phyloP scores from a whole-genome alignment of 2,888 invertebrate species.

The Vannuccia rotundouncinata region DNA sequence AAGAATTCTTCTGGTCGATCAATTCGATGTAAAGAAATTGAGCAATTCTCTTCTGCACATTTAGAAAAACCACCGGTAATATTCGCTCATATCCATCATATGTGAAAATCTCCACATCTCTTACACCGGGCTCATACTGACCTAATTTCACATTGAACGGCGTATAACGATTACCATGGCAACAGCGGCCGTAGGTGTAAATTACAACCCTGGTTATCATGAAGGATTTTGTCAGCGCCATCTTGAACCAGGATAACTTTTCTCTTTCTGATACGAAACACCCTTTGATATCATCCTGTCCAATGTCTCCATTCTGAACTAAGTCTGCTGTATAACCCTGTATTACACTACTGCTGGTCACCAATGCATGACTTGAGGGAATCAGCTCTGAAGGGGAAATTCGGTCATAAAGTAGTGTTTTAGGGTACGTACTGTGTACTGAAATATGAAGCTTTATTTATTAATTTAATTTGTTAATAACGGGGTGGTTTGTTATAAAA shows the following conservation, averaged over 20 bases:
- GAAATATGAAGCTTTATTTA: too few relatives aligned
- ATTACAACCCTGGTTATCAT: background rate
- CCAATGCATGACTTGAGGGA: background rate
- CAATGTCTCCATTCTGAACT: background rate
- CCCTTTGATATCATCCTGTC: background rate
- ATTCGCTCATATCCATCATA: background rate
- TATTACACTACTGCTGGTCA: background rate
- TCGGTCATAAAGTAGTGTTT: too few relatives aligned
- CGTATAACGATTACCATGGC: background rate
- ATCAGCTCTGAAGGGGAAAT: background rate
- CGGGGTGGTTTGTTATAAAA: too few relatives aligned
- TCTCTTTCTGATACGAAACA: background rate
- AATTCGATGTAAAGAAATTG: background rate
- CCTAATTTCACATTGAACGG: background rate
- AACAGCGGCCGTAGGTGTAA: constrained; percentile 6
- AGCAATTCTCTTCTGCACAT: background rate
- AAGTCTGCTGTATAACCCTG: background rate
- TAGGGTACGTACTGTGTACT: too few relatives aligned
- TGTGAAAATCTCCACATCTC: background rate
- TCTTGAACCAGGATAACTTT: background rate
- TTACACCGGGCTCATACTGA: background rate
- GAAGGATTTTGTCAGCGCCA: background rate
- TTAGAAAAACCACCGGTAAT: background rate
- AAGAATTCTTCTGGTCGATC: background rate
- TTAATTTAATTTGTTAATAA: too few relatives aligned